Evolutionary conservation across 2,113 vertebrate species (phyloP), one percentile per base, ranked within the genome.

Genomic region (Nicator chloris): DNA sequence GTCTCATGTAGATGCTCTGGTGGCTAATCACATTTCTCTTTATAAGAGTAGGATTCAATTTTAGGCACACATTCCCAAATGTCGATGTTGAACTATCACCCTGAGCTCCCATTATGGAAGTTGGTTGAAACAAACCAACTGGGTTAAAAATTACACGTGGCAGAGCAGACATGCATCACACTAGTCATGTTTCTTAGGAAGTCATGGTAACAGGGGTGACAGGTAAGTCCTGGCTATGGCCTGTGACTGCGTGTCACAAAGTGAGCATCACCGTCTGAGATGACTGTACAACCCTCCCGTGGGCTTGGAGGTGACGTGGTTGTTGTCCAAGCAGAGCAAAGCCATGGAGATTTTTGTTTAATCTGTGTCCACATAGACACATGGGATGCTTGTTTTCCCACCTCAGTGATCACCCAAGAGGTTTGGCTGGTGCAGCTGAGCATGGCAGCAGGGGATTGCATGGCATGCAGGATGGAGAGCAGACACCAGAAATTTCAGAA

Each of bases 81-180:
- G 6, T 28, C 0, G 0, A 23, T 60, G 50, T 69, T 44, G 37
- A 21, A 20, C 31, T 78, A 51, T 3, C 1, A 40, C 9, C 37
- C 24, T 69, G 27, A 93, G 24, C 18, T 73, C 19, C 24, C 4
- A 2, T 77, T 70, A 17, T 37, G 30, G 42, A 87, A 91, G 13
- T 1, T 87, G 42, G 13, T 24, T 65, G 28, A 78, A 70, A 61
- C 39, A 82, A 70, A 71, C 8, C 18, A 68, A 3, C 23, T 50
- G 33, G 7, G 3, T 79, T 79, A 71, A 68, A 71, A 75, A 44
- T 44, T n/a, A 51, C 7, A 18, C 15, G 4, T 76, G 57, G 9
- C 69, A 81, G 42, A 78, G n/a, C 35, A 82, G 56, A 44, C 16
- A 15, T 6, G 7, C 19, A 53, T 37, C 40, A 61, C 24, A 71